phyloP scores from a whole-genome alignment of 2,888 invertebrate genomes.

The Ophioninae sp. region DNA sequence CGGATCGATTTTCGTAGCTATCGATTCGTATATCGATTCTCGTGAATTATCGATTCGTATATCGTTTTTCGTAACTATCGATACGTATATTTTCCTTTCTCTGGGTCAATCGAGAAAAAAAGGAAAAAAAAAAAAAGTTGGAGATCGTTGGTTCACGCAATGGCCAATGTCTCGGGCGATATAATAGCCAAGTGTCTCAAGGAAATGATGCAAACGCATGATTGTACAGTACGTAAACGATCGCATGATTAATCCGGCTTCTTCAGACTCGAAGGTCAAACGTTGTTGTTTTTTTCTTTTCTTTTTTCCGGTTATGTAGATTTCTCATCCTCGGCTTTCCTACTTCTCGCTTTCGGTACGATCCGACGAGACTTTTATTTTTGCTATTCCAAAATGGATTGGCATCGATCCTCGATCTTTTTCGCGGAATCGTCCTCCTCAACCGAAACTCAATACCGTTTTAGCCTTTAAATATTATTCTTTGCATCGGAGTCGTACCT shows the following conservation, averaged over 20 bases:
- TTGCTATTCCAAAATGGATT: background rate
- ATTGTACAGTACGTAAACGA: slow-evolving; percentile 48
- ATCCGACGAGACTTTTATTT: slow-evolving; percentile 1
- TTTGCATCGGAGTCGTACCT: slow-evolving; percentile 5
- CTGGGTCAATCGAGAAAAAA: slow-evolving; percentile 6
- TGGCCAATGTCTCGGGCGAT: slow-evolving; percentile 38
- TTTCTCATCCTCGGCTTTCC: slow-evolving; percentile 8
- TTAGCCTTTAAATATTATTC: background rate
- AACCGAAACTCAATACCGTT: background rate
- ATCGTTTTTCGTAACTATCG: too few relatives aligned
- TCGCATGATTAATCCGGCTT: slow-evolving; percentile 54
- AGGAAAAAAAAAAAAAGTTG: background rate
- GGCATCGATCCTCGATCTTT: slow-evolving; percentile 23
- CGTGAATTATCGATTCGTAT: too few relatives aligned
- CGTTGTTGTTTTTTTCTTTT: background rate
- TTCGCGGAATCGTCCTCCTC: slow-evolving; percentile 43
- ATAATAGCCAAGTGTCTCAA: slow-evolving; percentile 45
- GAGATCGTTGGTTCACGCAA: background rate
- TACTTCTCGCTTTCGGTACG: slow-evolving; percentile 39
- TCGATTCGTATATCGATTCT: too few relatives aligned
- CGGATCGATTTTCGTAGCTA: too few relatives aligned
- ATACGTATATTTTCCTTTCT: background rate
- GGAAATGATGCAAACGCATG: slow-evolving; percentile 57
- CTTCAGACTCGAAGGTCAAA: slow-evolving; percentile 52
- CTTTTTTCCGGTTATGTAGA: slow-evolving; percentile 17